A percentile compares a stretch with the other conserved stretches of the same genome.
Conservation (phyloP, 1,140 invertebrate genomes). For the Hypsibius dujardini region DNA sequence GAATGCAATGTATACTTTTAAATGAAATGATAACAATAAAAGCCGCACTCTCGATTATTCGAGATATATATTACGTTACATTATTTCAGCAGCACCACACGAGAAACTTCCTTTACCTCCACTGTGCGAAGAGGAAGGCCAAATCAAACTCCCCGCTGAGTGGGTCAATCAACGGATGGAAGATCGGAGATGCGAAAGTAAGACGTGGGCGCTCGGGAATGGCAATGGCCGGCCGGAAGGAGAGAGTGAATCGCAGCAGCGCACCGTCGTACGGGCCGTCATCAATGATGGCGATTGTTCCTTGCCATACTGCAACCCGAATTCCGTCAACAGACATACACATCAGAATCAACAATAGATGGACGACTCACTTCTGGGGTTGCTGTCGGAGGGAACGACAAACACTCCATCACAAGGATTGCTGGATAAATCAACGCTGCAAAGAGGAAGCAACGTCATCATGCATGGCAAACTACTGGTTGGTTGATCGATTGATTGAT, state of each 20-base stretch:
- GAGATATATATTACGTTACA: no score
- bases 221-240: neutral
- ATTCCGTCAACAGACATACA: neutral
- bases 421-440: neutral
- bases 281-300: neutral
- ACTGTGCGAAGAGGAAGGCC: neutral
- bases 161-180: conserved; percentile 10
- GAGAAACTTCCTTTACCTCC: neutral
- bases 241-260: neutral
- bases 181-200: neutral
- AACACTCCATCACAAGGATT: neutral
- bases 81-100: no score
- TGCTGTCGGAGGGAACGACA: neutral
- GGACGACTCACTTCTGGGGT: neutral
- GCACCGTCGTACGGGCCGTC: neutral
- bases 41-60: no score
- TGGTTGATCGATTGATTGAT: no score
- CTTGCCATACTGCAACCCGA: neutral
- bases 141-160: conserved; percentile 5
- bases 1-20: no score
- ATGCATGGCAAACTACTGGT: neutral
- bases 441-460: neutral
- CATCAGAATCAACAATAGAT: conserved; percentile 1
- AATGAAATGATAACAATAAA: no score
- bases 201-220: neutral